Base-by-base conservation (phyloP, 2,797 vertebrate genomes). In the Gobio occitaniae region DNA sequence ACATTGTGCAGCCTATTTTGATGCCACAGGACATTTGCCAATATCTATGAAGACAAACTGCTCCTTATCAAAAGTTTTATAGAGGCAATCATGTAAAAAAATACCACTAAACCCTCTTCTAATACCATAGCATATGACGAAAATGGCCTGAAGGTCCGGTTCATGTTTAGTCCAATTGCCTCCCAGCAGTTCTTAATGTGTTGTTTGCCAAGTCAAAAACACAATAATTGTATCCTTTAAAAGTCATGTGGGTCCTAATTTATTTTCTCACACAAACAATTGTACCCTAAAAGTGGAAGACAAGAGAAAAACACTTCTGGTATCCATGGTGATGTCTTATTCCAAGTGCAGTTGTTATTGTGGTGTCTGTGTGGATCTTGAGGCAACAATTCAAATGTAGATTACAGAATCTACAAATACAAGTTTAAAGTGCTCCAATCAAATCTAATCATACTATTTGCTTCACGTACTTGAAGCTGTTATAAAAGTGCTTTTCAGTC, bases 191-290 rank as follows among this genome's bases (percentile, higher is more conserved):
- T 84, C 71, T 80, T 82, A 89, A 86, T 50, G 47, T 80, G 63
- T 86, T 84, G 81, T 87, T 89, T 89, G 84, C 84, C 78, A 84
- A 82, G 81, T 80, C 84, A 89, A 82, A 87, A 86, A 87, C 86
- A 75, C 69, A 50, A 19, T 83, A 66, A 54, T 52, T 68, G 41
- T 59, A 78, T 85, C 80, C 72, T 86, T 78, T 85, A 65, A 50
- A 65, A 56, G 59, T 25, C 76, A 38, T 47, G 74, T 52, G 65
- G 52, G 70, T 70, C 86, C 75, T 70, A 25, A 56, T 83, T 82
- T 74, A 66, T 80, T 82, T 85, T 65, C 38, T 78, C 21, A 44
- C 59, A 29, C 66, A 54, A 78, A 79, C 84, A 85, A 56, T 86
- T 77, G 72, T 54, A 66, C 74, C 68, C 48, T 72, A 47, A 70